Conservation (phyloP, 2,888 invertebrate genomes). For the Apotomis betuletana region DNA sequence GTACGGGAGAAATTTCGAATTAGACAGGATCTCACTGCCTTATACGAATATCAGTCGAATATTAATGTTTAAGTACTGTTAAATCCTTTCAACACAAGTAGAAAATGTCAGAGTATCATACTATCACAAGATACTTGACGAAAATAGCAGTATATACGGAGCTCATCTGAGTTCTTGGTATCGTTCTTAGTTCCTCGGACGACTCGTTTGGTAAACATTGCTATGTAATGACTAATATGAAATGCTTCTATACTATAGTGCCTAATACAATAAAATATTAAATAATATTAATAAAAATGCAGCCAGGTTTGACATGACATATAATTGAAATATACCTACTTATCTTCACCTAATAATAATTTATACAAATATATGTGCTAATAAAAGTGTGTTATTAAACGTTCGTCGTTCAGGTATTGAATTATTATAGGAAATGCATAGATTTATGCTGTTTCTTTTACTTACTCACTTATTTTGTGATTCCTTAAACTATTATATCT, state of each 20-base stretch:
- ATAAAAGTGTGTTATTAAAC: neutral
- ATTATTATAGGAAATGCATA: neutral
- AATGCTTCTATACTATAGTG: slow-evolving; percentile 27
- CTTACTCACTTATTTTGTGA: neutral
- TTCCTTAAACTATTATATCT: neutral
- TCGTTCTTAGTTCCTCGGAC: neutral
- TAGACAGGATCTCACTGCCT: too few relatives aligned
- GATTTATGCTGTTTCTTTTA: slow-evolving; percentile 4
- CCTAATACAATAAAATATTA: slow-evolving; percentile 8
- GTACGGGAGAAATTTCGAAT: too few relatives aligned
- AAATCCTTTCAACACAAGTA: too few relatives aligned
- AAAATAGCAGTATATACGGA: too few relatives aligned
- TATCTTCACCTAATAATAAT: slow-evolving; percentile 3
- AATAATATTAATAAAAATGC: neutral
- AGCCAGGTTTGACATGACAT: neutral
- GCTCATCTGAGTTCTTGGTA: too few relatives aligned
- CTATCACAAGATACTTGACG: too few relatives aligned
- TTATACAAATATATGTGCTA: slow-evolving; percentile 1
- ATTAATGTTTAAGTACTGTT: too few relatives aligned
- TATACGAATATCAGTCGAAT: too few relatives aligned
- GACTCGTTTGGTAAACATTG: neutral
- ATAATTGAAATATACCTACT: neutral
- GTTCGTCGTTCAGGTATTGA: neutral
- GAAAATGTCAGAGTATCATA: too few relatives aligned
- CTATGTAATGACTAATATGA: neutral